phyloP scores from a whole-genome alignment of 2,797 vertebrate genomes.

The Aphelocoma californica region DNA sequence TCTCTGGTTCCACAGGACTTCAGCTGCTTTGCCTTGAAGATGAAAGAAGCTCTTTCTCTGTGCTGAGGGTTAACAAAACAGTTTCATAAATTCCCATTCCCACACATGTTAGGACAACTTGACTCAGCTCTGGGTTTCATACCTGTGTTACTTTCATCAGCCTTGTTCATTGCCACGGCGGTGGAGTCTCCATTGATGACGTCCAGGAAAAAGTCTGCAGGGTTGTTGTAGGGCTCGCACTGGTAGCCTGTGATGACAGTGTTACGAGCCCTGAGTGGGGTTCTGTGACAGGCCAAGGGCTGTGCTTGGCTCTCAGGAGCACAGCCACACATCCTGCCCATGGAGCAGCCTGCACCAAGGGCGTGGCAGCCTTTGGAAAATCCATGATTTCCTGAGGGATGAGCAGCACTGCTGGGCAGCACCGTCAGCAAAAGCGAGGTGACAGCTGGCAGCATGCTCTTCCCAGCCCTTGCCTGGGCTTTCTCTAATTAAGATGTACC shows the following conservation, averaged over 20 bases:
- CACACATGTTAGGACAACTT: neutral
- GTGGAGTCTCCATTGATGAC: conserved; percentile 88
- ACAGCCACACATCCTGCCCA: rapidly evolving
- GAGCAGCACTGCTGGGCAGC: rapidly evolving
- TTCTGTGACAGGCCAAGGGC: neutral
- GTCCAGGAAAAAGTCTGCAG: conserved; percentile 93
- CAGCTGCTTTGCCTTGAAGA: neutral
- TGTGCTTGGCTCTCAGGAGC: neutral
- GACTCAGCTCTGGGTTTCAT: neutral
- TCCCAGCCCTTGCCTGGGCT: neutral
- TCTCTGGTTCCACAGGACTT: neutral
- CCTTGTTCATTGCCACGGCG: conserved; percentile 68
- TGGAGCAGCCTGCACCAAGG: too few relatives aligned
- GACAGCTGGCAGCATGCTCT: neutral
- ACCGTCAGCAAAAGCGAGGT: rapidly evolving
- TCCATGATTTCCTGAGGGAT: rapidly evolving
- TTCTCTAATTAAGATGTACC: neutral
- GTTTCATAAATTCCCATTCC: neutral
- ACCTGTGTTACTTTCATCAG: conserved; percentile 56
- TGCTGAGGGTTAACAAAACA: neutral
- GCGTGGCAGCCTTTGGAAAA: neutral
- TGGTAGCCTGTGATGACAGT: conserved; percentile 77
- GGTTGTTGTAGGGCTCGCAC: conserved; percentile 91
- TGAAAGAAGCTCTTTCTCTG: neutral
- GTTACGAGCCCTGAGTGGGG: neutral